phyloP scores from a whole-genome alignment of 2,113 vertebrate species.

The Chiloscyllium plagiosum region DNA sequence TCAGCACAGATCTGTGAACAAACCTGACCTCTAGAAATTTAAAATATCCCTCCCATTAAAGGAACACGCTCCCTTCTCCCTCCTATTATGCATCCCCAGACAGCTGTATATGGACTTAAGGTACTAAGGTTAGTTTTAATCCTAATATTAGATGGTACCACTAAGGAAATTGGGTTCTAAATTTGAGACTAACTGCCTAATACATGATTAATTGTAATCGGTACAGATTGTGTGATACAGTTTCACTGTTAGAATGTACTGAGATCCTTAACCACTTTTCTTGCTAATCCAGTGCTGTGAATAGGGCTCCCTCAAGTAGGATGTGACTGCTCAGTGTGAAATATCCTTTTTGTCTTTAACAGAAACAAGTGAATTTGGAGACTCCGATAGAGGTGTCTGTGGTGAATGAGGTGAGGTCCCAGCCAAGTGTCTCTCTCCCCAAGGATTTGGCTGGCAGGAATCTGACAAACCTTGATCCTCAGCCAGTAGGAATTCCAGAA shows the following conservation, averaged over 20 bases:
- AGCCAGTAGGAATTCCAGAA: background rate
- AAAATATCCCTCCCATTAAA: background rate
- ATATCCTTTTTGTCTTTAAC: background rate
- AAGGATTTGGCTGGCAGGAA: background rate
- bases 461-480: too few species aligned
- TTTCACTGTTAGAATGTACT: background rate
- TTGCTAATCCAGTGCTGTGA: background rate
- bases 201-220: too few species aligned
- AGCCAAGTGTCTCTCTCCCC: background rate
- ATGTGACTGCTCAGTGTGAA: background rate
- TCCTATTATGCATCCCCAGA: background rate
- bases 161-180: background rate
- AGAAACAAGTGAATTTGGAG: background rate
- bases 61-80: background rate
- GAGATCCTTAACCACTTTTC: background rate
- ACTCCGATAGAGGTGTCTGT: background rate
- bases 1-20: background rate
- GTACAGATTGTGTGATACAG: background rate
- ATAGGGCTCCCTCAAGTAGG: background rate
- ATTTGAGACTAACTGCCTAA: background rate
- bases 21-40: background rate
- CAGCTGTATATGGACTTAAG: background rate
- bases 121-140: background rate
- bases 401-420: background rate
- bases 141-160: background rate